phyloP scores from a whole-genome alignment of 1,140 invertebrate species.

The Drosophila funebris region DNA sequence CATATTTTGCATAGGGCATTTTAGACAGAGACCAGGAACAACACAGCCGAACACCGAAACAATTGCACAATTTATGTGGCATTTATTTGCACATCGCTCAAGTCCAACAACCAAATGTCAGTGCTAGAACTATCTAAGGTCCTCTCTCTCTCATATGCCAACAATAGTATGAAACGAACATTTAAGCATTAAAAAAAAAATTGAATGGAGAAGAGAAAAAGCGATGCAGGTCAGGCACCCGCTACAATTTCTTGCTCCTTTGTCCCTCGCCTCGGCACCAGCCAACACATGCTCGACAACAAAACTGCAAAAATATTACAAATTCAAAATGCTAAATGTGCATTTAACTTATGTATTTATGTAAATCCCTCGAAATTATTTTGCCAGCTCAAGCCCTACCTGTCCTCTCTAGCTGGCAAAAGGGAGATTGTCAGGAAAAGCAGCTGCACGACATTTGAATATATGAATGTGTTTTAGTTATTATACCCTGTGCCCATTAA shows the following conservation, averaged over 20 bases:
- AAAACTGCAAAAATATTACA: slow-evolving; percentile 78
- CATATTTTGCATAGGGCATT: slow-evolving; percentile 61
- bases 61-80: slow-evolving; percentile 81
- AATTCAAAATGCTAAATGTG: slow-evolving; percentile 83
- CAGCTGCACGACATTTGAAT: slow-evolving; percentile 75
- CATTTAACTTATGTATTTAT: slow-evolving; percentile 83
- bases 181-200: slow-evolving; percentile 49
- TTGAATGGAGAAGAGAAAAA: slow-evolving; percentile 5
- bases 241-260: slow-evolving; percentile 18
- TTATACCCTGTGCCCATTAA: too few relatives aligned
- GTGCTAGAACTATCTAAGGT: slow-evolving; percentile 25
- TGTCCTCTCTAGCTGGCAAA: background rate
- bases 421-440: slow-evolving; percentile 12
- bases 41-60: slow-evolving; percentile 53
- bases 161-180: slow-evolving; percentile 61
- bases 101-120: slow-evolving; percentile 29
- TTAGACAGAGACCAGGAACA: background rate
- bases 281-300: slow-evolving; percentile 54
- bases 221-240: slow-evolving; percentile 36
- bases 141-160: slow-evolving; percentile 13
- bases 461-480: slow-evolving; percentile 27
- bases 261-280: background rate
- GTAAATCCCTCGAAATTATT: slow-evolving; percentile 81
- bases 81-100: slow-evolving; percentile 73
- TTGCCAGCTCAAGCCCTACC: slow-evolving; percentile 36